Evolutionary conservation across 2,113 vertebrate species (phyloP), one percentile per base, ranked within the genome.

Genomic region (Peromyscus maniculatus): DNA sequence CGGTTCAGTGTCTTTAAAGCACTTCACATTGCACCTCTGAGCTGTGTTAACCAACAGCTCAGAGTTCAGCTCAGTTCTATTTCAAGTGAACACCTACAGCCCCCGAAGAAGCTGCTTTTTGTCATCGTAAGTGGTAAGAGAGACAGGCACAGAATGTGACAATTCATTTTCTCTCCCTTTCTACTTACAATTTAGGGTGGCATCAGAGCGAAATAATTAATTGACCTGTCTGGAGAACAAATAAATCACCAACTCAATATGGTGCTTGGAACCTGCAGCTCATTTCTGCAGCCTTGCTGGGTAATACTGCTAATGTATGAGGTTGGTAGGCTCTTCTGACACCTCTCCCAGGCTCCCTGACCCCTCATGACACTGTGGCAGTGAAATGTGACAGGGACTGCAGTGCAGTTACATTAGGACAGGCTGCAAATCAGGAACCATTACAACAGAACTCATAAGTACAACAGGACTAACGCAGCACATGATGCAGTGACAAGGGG

Each of bases 191-290:
- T 97, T 98, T 98, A 98, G 93, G 97, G 98, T 98, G 97, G 97
- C 87, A 93, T 98, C 97, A 94, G 94, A 91, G 74, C 91, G 94
- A 99, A 98, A 98, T 97, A 98, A 99, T 98, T 98, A 98, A 99
- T 98, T 98, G 98, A 98, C 97, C 98, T 96, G 88, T 96, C 95
- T 94, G 75, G 95, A 91, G 97, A 98, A 98, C 92, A 98, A 98
- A 98, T 98, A 98, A 98, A 98, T 98, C 98, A 94, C 97, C 96
- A 92, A 98, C 95, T 97, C 98, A 98, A 97, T 97, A 97, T 89
- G 97, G 96, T 98, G 87, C 97, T 97, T 96, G 95, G 97, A 98
- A 98, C 98, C 94, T 98, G 97, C 95, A 98, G 97, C 98, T 98
- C 96, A 97, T 98, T 98, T 98, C 96, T 96, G 96, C 87, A 89